Base-by-base conservation (phyloP, 2,797 vertebrate species). In the Sebastes melanostomus region DNA sequence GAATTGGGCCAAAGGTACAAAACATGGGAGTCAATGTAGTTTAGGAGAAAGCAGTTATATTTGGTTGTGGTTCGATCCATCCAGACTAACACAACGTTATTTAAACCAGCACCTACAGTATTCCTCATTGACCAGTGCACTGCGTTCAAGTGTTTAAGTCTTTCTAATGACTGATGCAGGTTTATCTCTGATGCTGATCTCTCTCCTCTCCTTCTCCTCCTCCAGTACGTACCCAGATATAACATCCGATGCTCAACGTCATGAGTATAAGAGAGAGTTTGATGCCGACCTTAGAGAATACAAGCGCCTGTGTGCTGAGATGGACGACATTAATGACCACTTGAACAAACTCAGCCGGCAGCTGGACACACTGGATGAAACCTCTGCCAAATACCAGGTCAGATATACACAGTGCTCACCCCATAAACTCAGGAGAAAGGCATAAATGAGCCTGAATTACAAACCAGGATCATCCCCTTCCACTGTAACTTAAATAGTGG, bases 201-300 rank as follows among this genome's bases (percentile, higher is more conserved):
- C 11, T 54, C 38, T 56, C 5, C 13, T 20, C 14, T 50, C 38
- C 32, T 32, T 34, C 12, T 72, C 59, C 30, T 67, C 58, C 34
- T 54, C 36, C 89, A 97, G 97, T n/a, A 32, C 90, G 2, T 98
- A 97, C 87, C 97, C 97, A 0, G 94, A 93, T 5, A 97, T 98
- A 78, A 86, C 73, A 1, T 95, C 95, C 0, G 96, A 96, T 9
- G 8, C 56, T 2, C 83, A 94, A 66, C 94, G 97, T 0, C 96
- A 97, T 3, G 89, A 92, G 1, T 97, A 98, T 55, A 97, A 97
- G 90, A 90, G 92, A 66, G 96, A 97, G 90, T 98, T 98, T 4
- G 97, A 97, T 42, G 77, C 88, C 0, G 96, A 97, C 76, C 95
- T 98, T 3, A 92, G 88, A 68, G 90, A 88, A 1, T 98, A 98